Evolutionary conservation across 2,888 invertebrate species (phyloP), one percentile per base, ranked within the genome.

Genomic region (Cordylochernes scorpioides): DNA sequence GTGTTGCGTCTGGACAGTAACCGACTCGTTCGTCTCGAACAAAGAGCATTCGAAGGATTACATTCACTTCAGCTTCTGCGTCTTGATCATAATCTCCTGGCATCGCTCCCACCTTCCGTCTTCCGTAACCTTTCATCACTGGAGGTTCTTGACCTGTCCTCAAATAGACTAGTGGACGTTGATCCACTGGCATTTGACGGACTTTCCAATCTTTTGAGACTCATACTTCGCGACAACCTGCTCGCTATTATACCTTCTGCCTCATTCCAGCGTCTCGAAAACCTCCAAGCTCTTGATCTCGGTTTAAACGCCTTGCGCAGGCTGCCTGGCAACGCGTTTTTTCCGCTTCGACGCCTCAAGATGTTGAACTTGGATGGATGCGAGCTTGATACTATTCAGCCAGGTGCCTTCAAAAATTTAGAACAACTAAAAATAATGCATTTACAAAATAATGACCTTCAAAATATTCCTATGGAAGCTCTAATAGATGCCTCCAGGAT

Each of bases 141-240:
- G 38, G 68, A 70, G 47, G 62, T 62, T 39, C 59, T 84, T 39
- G 69, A 73, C 42, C 55, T 84, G 32, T 69, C 73, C 17, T 65
- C 68, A 44, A 84, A 84, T 56, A 60, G 75, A 38, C 65, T 84
- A 39, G 64, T 69, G 42, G 63, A 63, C 43, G 60, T 84, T 35
- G 61, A 69, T 50, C 61, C 66, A 42, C 62, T 66, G 39, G 69
- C 72, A 27, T 68, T 78, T 42, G 67, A 71, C 42, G 71, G 72
- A 32, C 57, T 80, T 29, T 63, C 66, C 29, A 63, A 68, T 26
- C 53, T 84, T 27, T 65, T 69, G 36, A 62, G 63, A 44, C 60
- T 80, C 44, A 68, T 74, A 52, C 55, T 80, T 38, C 68, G 71
- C 39, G 69, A 74, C 49, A 82, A 82, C 53, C 72, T 73, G 51